A percentile compares a stretch with the other conserved stretches of the same genome.
Conservation (phyloP, 2,113 vertebrate species). For the Thymallus thymallus region DNA sequence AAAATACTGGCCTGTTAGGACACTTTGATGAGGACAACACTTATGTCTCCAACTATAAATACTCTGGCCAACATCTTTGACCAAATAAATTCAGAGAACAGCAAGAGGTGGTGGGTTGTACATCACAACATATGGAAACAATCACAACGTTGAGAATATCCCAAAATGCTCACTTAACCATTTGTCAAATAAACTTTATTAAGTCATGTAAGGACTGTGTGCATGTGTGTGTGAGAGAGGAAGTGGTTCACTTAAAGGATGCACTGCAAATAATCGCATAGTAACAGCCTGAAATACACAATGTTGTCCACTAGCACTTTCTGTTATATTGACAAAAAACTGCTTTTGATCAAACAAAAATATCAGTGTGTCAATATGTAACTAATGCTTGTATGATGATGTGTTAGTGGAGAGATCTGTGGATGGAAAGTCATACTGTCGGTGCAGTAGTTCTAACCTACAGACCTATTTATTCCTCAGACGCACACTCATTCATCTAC, state of each 20-base stretch:
- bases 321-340: no score
- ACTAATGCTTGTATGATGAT: no score
- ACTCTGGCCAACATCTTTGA: conserved; percentile 22
- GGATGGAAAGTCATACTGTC: no score
- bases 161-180: conserved; percentile 11
- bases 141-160: conserved; percentile 35
- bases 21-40: conserved; percentile 6
- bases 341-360: no score
- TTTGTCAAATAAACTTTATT: conserved; percentile 48
- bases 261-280: conserved; percentile 48
- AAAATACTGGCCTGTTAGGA: not conserved
- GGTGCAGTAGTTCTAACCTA: no score
- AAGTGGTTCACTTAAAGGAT: conserved; percentile 39
- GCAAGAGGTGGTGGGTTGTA: conserved; percentile 19
- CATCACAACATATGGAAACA: conserved; percentile 56
- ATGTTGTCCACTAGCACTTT: conserved; percentile 40
- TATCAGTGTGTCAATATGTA: no score
- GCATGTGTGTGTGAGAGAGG: no score
- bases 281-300: conserved; percentile 29
- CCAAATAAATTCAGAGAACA: conserved; percentile 18
- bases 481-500: not conserved
- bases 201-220: no score
- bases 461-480: no score
- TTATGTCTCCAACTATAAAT: conserved; percentile 26
- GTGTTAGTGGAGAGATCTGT: no score